Conservation (phyloP, 2,888 invertebrate species). For the Papilio demoleus region DNA sequence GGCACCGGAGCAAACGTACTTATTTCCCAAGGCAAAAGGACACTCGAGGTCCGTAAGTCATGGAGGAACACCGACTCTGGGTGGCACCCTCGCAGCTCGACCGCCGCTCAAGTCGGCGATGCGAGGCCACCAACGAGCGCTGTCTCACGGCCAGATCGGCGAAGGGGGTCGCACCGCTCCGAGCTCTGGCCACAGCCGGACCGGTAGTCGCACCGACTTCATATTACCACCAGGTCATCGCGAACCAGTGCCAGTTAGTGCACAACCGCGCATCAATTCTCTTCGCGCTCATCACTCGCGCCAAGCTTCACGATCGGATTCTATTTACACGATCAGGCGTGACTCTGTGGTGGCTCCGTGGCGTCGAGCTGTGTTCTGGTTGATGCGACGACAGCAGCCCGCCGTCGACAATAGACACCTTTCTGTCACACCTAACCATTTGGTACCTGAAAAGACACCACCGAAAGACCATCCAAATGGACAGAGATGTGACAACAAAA, state of each 20-base stretch:
- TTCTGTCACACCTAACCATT: conserved; percentile 92
- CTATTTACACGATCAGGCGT: conserved; percentile 93
- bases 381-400: conserved; percentile 85
- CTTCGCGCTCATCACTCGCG: conserved; percentile 87
- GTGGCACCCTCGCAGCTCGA: conserved; percentile 79
- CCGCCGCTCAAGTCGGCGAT: conserved; percentile 89
- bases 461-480: conserved; percentile 93
- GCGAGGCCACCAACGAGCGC: conserved; percentile 92
- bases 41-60: conserved; percentile 94
- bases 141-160: conserved; percentile 93
- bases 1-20: conserved; percentile 80
- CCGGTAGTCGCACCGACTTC: conserved; percentile 94
- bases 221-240: conserved; percentile 94
- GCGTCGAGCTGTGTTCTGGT: conserved; percentile 85
- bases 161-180: conserved; percentile 74
- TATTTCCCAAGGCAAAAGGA: conserved; percentile 83
- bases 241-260: conserved; percentile 80
- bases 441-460: conserved; percentile 91
- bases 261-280: conserved; percentile 77
- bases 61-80: conserved; percentile 86
- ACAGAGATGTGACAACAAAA: conserved; percentile 91
- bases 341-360: conserved; percentile 88
- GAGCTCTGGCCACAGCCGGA: conserved; percentile 89
- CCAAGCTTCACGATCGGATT: conserved; percentile 95
- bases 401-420: conserved; percentile 88